These are phyloP conservation scores for Cichlasoma orientale DNA, from an alignment of 2,797 vertebrate species.

Conservation along the genomic window DNA sequence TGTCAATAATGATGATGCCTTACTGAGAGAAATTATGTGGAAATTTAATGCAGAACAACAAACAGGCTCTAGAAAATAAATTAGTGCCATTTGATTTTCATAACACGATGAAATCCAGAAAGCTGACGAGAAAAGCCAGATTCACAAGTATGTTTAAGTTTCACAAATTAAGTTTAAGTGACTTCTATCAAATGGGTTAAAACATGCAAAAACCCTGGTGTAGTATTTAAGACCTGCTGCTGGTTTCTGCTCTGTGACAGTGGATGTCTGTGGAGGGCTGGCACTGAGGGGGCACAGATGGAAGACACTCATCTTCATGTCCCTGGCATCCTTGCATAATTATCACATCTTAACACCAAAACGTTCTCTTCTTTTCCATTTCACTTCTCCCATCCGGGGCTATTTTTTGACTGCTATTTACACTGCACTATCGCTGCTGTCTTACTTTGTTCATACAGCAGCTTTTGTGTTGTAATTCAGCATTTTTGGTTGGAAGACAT, in stretches of 20 bases:
- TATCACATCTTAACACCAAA: slow-evolving; percentile 64
- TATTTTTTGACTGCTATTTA: slow-evolving; percentile 52
- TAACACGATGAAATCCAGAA: neutral
- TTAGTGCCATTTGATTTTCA: neutral
- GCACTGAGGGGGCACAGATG: slow-evolving; percentile 69
- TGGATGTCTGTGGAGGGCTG: slow-evolving; percentile 49
- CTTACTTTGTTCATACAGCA: slow-evolving; percentile 35
- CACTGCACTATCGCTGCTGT: slow-evolving; percentile 9
- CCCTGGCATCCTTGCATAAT: slow-evolving; percentile 64
- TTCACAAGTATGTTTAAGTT: neutral
- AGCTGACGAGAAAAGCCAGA: neutral
- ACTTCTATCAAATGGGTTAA: neutral
- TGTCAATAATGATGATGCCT: neutral
- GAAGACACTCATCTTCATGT: slow-evolving; percentile 68
- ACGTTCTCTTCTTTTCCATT: slow-evolving; percentile 39
- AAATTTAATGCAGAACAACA: neutral
- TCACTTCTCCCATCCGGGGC: slow-evolving; percentile 49
- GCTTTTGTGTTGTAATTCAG: slow-evolving; percentile 37
- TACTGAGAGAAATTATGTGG: neutral
- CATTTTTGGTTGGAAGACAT: slow-evolving; percentile 2
- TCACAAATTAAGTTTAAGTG: neutral
- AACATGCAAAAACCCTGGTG: neutral
- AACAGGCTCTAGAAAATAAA: neutral
- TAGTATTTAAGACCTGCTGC: slow-evolving; percentile 29
- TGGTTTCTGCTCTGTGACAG: slow-evolving; percentile 39